These are phyloP conservation scores for Medauroidea extradentata DNA, from an alignment of 1,140 invertebrate species.

Conservation along the genomic window DNA sequence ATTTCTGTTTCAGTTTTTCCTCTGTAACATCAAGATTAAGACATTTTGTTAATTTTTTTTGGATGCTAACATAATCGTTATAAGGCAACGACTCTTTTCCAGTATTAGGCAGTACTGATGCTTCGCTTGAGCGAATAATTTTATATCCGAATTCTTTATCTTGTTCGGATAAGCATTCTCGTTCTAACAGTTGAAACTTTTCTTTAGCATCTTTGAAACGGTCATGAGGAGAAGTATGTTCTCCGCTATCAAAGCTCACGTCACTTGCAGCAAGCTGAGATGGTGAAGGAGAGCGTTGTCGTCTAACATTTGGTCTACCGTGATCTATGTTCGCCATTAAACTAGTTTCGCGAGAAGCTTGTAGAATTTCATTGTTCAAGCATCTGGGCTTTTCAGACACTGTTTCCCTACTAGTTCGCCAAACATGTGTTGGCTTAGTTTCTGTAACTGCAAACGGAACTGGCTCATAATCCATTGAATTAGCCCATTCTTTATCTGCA, in stretches of 20 bases:
- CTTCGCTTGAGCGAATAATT: no score
- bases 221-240: slow-evolving; percentile 58
- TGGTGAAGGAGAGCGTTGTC: slow-evolving; percentile 4
- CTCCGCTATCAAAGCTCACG: slow-evolving; percentile 21
- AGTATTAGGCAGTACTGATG: no score
- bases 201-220: slow-evolving; percentile 79
- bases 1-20: no score
- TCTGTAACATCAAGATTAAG: no score
- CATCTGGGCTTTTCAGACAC: not conserved
- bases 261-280: not conserved
- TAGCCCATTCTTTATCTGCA: slow-evolving; percentile 13
- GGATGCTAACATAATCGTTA: no score
- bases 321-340: not conserved
- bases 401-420: not conserved
- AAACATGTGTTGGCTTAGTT: not conserved
- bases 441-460: slow-evolving; percentile 4
- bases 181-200: slow-evolving; percentile 72
- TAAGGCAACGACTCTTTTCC: no score
- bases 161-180: slow-evolving; percentile 53
- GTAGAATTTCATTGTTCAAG: no score
- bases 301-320: not conserved
- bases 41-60: no score
- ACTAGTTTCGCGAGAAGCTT: not conserved
- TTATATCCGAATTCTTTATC: no score
- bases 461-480: slow-evolving; percentile 2